Evolutionary conservation across 23 tunicate species (phyloP).

Genomic region (Ascidia mentula): DNA sequence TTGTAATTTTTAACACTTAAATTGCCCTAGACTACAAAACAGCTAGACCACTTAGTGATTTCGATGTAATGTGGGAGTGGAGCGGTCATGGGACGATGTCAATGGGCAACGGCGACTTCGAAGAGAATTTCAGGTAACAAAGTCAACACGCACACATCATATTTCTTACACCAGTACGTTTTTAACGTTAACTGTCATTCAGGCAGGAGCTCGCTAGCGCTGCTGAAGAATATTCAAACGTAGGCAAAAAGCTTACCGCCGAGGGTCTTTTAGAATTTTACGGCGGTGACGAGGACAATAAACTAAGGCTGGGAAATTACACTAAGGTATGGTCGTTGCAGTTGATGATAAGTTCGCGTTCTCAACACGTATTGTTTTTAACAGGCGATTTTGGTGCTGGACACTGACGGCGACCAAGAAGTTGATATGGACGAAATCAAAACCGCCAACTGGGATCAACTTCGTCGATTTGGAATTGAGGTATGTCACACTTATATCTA

Average conservation of each 20-base stretch:
- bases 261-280: not conserved
- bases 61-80: slow-evolving; percentile 21
- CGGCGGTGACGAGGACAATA: not conserved
- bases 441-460: slow-evolving; percentile 17
- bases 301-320: not conserved
- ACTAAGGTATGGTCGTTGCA: not conserved
- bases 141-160: no score
- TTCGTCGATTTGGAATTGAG: slow-evolving; percentile 26
- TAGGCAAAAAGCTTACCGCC: not conserved
- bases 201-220: not conserved
- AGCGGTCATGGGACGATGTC: not conserved
- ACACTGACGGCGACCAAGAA: slow-evolving; percentile 20
- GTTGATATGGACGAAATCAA: slow-evolving; percentile 14
- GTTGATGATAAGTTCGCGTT: no score
- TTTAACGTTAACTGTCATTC: not conserved
- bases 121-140: slow-evolving; percentile 10
- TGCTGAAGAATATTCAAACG: not conserved
- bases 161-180: no score
- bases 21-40: slow-evolving; percentile 10
- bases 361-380: not conserved
- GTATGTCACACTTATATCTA: not conserved
- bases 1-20: no score
- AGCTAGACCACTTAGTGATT: not conserved
- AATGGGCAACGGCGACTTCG: slow-evolving; percentile 12
- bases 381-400: slow-evolving; percentile 34